Evolutionary conservation across 2,113 vertebrate genomes (phyloP).

Genomic region (Apodemus speciosus): DNA sequence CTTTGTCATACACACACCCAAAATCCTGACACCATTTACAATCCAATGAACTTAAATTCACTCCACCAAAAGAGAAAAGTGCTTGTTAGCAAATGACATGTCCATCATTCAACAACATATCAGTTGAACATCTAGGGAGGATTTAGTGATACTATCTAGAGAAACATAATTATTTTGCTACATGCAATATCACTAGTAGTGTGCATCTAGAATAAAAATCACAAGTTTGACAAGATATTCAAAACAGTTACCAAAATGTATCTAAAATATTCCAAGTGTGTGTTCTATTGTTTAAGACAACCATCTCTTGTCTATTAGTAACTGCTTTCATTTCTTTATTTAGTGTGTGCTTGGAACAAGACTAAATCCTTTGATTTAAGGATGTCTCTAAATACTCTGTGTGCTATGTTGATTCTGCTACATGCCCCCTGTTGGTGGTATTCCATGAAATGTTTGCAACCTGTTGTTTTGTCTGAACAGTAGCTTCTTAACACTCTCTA

Average conservation of each 20-base stretch:
- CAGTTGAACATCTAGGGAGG: not conserved
- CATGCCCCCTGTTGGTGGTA: not conserved
- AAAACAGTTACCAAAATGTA: constrained; percentile 14
- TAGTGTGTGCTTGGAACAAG: not conserved
- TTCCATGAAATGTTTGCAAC: constrained; percentile 32
- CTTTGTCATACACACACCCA: constrained; percentile 46
- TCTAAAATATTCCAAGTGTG: not conserved
- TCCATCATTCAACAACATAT: constrained; percentile 56
- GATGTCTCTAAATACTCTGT: constrained; percentile 26
- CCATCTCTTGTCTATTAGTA: too few species aligned
- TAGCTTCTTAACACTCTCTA: constrained; percentile 11
- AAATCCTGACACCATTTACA: constrained; percentile 55
- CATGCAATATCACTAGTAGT: not conserved
- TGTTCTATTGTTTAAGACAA: too few species aligned
- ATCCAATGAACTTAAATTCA: constrained; percentile 59
- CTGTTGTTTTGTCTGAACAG: constrained; percentile 12
- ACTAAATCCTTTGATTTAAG: constrained; percentile 10
- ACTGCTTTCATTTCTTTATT: constrained; percentile 34
- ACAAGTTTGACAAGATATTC: not conserved
- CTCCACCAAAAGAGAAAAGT: constrained; percentile 58
- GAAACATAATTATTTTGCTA: constrained; percentile 55
- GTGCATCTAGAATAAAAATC: constrained; percentile 21
- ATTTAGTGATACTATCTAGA: constrained; percentile 23
- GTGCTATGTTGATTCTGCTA: constrained; percentile 5
- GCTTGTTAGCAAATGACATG: constrained; percentile 39